Conservation (phyloP, 2,888 invertebrate species). For the Pollenia amentaria region DNA sequence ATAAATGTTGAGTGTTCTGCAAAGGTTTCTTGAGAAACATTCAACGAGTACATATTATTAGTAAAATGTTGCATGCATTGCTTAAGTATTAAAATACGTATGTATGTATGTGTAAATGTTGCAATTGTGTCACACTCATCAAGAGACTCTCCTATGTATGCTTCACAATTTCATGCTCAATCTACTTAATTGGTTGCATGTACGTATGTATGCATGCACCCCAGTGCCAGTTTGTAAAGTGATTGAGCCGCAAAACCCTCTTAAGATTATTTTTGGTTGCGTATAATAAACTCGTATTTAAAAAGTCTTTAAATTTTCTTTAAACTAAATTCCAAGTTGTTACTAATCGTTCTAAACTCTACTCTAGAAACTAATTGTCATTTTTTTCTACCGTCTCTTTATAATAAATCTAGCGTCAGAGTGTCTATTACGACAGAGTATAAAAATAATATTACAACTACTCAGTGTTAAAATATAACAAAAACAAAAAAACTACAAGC, state of each 20-base stretch:
- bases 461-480: neutral
- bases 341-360: constrained; percentile 57
- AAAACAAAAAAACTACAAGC: constrained; percentile 40
- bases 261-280: constrained; percentile 39
- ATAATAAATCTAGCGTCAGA: constrained; percentile 52
- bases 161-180: constrained; percentile 84
- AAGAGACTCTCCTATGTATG: constrained; percentile 78
- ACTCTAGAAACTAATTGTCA: constrained; percentile 40
- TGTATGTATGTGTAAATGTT: constrained; percentile 45
- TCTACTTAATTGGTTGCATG: constrained; percentile 81
- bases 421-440: constrained; percentile 56
- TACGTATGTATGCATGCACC: neutral
- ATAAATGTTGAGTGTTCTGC: constrained; percentile 38
- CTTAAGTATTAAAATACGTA: neutral
- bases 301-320: constrained; percentile 15
- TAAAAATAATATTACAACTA: neutral
- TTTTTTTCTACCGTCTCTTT: constrained; percentile 16
- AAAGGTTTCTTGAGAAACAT: constrained; percentile 49
- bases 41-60: constrained; percentile 17
- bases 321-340: constrained; percentile 41
- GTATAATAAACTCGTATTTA: neutral
- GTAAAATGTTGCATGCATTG: constrained; percentile 29
- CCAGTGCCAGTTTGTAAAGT: constrained; percentile 62
- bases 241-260: constrained; percentile 81
- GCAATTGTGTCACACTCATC: constrained; percentile 77